A percentile compares a stretch with the other conserved stretches of the same genome.
phyloP scores from a whole-genome alignment of 2,888 invertebrate genomes.

The Junonia oenone region DNA sequence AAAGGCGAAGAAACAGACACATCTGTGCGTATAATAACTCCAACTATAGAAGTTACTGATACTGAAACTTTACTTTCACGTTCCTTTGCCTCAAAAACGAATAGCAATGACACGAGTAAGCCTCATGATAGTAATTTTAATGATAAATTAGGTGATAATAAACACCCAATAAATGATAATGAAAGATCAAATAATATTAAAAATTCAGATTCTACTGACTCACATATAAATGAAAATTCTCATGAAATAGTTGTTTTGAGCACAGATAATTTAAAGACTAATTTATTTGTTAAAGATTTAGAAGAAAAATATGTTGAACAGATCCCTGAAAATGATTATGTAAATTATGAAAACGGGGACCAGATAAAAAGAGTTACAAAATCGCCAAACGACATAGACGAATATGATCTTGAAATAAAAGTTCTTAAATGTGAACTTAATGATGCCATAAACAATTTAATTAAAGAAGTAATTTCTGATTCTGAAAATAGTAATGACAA shows the following conservation, averaged over 20 bases:
- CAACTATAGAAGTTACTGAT: slow-evolving; percentile 72
- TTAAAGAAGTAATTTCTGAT: slow-evolving; percentile 64
- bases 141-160: slow-evolving; percentile 16
- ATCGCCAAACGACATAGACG: slow-evolving; percentile 29
- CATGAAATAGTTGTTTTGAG: slow-evolving; percentile 65
- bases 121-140: slow-evolving; percentile 14
- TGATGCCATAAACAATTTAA: slow-evolving; percentile 68
- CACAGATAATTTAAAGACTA: slow-evolving; percentile 60
- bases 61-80: slow-evolving; percentile 63
- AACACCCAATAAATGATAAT: not conserved
- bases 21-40: slow-evolving; percentile 69
- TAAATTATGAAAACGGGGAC: slow-evolving; percentile 9
- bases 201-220: not conserved
- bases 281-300: slow-evolving; percentile 63
- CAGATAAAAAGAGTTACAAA: slow-evolving; percentile 19
- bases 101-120: slow-evolving; percentile 10
- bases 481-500: slow-evolving; percentile 49
- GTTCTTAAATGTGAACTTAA: slow-evolving; percentile 69
- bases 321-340: not conserved
- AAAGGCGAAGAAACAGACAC: slow-evolving; percentile 68
- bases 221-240: slow-evolving; percentile 15
- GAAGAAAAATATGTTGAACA: slow-evolving; percentile 27
- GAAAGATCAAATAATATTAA: not conserved
- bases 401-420: slow-evolving; percentile 63
- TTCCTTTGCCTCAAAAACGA: slow-evolving; percentile 41